Evolutionary conservation across 2,113 vertebrate genomes (phyloP).

Genomic region (Ameiurus melas): DNA sequence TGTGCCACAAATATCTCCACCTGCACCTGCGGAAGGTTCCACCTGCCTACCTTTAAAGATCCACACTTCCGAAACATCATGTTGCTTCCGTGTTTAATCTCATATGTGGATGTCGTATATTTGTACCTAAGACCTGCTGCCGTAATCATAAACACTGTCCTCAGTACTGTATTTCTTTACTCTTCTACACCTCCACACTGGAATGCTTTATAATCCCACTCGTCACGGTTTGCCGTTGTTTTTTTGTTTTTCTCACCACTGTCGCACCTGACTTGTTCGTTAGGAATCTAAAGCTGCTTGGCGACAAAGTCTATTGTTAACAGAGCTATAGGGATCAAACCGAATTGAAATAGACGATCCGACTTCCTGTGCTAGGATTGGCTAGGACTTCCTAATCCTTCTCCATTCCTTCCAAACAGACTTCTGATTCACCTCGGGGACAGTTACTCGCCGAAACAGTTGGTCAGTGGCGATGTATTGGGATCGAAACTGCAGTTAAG

Average conservation of each 20-base stretch:
- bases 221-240: neutral
- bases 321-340: neutral
- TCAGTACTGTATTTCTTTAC: neutral
- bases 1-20: neutral
- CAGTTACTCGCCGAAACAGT: neutral
- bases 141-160: neutral
- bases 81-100: neutral
- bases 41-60: neutral
- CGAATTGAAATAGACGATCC: neutral
- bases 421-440: neutral
- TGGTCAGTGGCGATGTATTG: too few species aligned
- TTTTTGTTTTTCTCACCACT: neutral
- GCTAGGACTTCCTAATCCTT: neutral
- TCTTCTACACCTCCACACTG: neutral
- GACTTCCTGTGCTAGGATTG: neutral
- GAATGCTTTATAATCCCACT: neutral
- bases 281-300: neutral
- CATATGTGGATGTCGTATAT: neutral
- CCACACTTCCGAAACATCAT: neutral
- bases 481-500: neutral
- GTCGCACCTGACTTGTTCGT: neutral
- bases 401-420: neutral
- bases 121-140: neutral
- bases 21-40: neutral
- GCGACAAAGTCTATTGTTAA: neutral